Percentiles rank a stretch among this genome's conserved stretches.
These are phyloP conservation scores for Motacilla alba DNA, from an alignment of 2,113 vertebrate genomes.

Conservation along the genomic window DNA sequence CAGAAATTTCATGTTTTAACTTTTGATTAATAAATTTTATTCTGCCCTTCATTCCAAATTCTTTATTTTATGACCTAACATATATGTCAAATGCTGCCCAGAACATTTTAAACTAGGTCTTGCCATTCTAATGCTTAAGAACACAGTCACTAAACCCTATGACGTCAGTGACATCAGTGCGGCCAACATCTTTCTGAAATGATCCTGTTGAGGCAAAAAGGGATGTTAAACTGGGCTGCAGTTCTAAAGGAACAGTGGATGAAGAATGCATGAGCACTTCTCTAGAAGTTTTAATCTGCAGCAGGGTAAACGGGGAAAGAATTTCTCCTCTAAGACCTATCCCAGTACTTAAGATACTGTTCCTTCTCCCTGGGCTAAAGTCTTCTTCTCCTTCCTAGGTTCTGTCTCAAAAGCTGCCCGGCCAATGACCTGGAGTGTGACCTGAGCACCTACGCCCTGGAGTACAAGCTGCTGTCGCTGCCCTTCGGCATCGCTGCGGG, in stretches of 20 bases:
- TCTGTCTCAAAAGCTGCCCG: constrained; percentile 92
- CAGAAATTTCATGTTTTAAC: background rate
- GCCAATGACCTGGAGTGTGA: constrained; percentile 92
- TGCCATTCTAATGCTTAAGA: background rate
- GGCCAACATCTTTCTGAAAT: background rate
- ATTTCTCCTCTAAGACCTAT: background rate
- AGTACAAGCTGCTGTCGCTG: constrained; percentile 95
- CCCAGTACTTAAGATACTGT: background rate
- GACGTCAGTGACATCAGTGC: fast-evolving
- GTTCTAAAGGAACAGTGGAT: background rate
- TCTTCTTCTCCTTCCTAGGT: constrained; percentile 71
- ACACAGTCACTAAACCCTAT: background rate
- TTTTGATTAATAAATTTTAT: background rate
- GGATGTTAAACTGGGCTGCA: background rate
- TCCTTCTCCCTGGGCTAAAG: background rate
- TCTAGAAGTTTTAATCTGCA: background rate
- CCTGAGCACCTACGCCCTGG: constrained; percentile 89
- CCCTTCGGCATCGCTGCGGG: constrained; percentile 92
- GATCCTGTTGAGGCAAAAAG: background rate
- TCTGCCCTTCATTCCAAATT: background rate
- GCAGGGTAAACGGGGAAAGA: background rate
- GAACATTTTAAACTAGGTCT: background rate
- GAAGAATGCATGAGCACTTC: background rate
- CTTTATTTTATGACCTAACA: background rate
- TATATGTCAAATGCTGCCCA: background rate